Evolutionary conservation across 2,113 vertebrate species (phyloP).

Genomic region (Ploceus nigricollis): DNA sequence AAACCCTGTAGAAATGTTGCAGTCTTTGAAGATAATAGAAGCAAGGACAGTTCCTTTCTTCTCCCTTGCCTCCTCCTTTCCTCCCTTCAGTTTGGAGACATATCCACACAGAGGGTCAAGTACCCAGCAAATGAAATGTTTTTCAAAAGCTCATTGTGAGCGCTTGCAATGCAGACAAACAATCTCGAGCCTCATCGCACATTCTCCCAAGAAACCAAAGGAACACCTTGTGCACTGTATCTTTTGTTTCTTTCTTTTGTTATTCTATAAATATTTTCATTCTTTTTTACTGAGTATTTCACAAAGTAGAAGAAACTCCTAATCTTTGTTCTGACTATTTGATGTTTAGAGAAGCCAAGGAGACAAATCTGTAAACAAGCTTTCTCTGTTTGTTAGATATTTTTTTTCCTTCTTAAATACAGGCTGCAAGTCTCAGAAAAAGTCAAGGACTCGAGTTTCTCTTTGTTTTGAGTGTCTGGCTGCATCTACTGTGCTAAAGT

Average conservation of each 20-base stretch:
- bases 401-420: conserved; percentile 27
- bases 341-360: conserved; percentile 21
- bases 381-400: neutral
- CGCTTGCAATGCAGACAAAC: conserved; percentile 9
- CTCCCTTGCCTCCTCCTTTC: conserved; percentile 2
- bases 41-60: neutral
- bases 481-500: conserved; percentile 33
- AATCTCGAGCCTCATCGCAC: neutral
- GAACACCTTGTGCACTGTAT: neutral
- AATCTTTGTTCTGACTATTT: conserved; percentile 19
- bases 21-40: conserved; percentile 1
- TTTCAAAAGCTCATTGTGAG: neutral
- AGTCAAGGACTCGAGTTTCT: conserved; percentile 59
- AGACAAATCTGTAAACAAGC: neutral
- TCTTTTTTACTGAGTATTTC: neutral
- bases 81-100: neutral
- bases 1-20: neutral
- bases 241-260: neutral
- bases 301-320: neutral
- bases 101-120: conserved; percentile 15
- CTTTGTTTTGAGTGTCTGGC: conserved; percentile 53
- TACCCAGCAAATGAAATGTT: conserved; percentile 14
- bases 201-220: neutral
- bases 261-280: conserved; percentile 6
- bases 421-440: conserved; percentile 25